Base-by-base conservation (phyloP, 2,888 invertebrate species). In the Diarsia brunnea region DNA sequence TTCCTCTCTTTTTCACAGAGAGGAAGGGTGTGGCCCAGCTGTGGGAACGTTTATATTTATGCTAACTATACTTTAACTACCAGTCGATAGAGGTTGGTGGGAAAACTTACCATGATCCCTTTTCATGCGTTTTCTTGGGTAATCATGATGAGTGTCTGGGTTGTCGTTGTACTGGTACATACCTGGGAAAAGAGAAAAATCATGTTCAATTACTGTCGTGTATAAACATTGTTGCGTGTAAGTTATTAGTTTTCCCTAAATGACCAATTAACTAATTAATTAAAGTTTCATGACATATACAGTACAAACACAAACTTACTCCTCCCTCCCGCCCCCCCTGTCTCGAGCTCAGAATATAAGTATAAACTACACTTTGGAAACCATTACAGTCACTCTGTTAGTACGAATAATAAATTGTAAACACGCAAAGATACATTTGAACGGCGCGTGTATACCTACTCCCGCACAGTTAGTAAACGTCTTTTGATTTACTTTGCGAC, bases 401-500 rank as follows among this genome's bases (percentile, higher is more conserved):
- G n/a, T 27, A 49, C 51, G 16, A 63, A 11, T 64, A 77, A 77
- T 65, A 77, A 80, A 77, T 73, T 73, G 55, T 55, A 61, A 73
- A 84, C 21, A 58, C 45, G 38, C 58, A 79, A 64, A 55, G 38
- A 67, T 58, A 78, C 61, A 68, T 78, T 81, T 74, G 67, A 78
- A 77, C 70, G 27, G 65, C 53, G 47, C 53, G 38, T 69, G 19
- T 69, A 43, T 69, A 14, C 65, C 31, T 69, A 14, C 65, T 27
- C 31, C 38, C 58, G 60, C 79, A 27, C 75, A 75, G 85, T 88
- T 87, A 84, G 84, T 82, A 85, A 84, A 78, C 81, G 84, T 82
- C 87, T 89, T 89, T 84, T 87, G 89, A 90, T 88, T 88, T 87
- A 87, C 90, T 88, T 88, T 84, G 87, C 80, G 86, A 90, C 79